Evolutionary conservation across 2,797 vertebrate species (phyloP).

Genomic region (Nothura maculosa): DNA sequence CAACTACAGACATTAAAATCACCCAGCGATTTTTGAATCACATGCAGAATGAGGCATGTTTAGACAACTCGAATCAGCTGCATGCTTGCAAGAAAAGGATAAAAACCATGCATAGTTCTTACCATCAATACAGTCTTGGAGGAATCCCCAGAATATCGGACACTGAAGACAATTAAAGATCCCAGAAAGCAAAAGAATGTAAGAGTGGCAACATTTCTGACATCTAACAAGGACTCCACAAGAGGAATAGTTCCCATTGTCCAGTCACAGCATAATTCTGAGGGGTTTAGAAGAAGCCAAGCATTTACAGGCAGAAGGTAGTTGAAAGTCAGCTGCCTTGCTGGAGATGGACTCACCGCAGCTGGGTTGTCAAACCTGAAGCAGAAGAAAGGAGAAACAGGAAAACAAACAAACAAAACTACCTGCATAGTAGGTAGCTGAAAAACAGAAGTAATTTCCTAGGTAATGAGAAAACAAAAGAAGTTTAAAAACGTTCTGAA

Average conservation of each 20-base stretch:
- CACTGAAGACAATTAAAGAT: conserved; percentile 89
- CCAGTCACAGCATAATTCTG: conserved; percentile 98
- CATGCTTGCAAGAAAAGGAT: neutral
- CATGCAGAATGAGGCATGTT: neutral
- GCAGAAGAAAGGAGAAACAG: neutral
- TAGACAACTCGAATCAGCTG: neutral
- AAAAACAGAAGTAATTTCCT: neutral
- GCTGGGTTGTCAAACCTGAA: conserved; percentile 98
- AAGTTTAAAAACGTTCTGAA: neutral
- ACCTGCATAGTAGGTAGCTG: neutral
- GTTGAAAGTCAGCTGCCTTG: conserved; percentile 96
- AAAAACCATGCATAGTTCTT: conserved; percentile 57
- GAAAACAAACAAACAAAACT: neutral
- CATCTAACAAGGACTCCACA: conserved; percentile 92
- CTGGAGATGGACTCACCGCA: conserved; percentile 93
- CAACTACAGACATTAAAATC: neutral
- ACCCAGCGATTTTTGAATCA: neutral
- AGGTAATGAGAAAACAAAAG: neutral
- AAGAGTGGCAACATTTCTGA: conserved; percentile 93
- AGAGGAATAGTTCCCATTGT: conserved; percentile 99
- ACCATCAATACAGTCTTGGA: conserved; percentile 97
- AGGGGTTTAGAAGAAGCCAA: conserved; percentile 96
- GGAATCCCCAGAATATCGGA: conserved; percentile 89
- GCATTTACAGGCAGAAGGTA: conserved; percentile 97
- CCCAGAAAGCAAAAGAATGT: conserved; percentile 89